Base-by-base conservation (phyloP, 1,140 invertebrate genomes). In the Orchesella cincta region DNA sequence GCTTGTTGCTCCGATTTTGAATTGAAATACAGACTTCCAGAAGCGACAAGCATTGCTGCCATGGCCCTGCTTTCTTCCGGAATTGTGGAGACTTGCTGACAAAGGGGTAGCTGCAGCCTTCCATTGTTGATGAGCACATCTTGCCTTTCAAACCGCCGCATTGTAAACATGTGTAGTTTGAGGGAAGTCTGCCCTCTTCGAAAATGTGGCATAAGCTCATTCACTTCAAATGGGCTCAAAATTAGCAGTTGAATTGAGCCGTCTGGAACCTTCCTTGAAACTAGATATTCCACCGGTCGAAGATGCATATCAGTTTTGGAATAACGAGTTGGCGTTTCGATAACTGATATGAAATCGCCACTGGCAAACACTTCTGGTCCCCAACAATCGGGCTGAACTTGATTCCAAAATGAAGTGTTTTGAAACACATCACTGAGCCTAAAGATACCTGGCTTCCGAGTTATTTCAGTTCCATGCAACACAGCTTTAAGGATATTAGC, bases 161-260 rank as follows among this genome's bases (percentile, higher is more conserved):
- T 28, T 1, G 73, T 57, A 29, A 71, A 77, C 36, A 77, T 46
- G 29, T 77, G 76, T 8, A 80, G 54, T 0, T 26, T 5, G 1
- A 26, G 31, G 20, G 29, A 52, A 0, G 54, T 16, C 23, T 26
- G 16, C 16, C 78, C 73, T 5, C 2, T 0, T 5, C 75, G 33
- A 35, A 79, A 77, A 26, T 46, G 0, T 8, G 33, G 29, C n/a
- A 77, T 54, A 26, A 75, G 70, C 28, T 72, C 18, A 18, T 80
- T 76, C 3, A 46, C 79, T 70, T 80, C 79, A 62, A 34, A 80
- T 1, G 76, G 76, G 74, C 79, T 80, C 0, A 80, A 31, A 2
- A 79, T 35, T 1, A 57, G 46, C 31, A 33, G 18, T 1, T 35
- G n/a, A 34, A 14, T 20, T 0, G 31, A 23, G 57, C 8, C 57